phyloP scores from a whole-genome alignment of 1,140 invertebrate genomes.

The Drosophila sechellia region DNA sequence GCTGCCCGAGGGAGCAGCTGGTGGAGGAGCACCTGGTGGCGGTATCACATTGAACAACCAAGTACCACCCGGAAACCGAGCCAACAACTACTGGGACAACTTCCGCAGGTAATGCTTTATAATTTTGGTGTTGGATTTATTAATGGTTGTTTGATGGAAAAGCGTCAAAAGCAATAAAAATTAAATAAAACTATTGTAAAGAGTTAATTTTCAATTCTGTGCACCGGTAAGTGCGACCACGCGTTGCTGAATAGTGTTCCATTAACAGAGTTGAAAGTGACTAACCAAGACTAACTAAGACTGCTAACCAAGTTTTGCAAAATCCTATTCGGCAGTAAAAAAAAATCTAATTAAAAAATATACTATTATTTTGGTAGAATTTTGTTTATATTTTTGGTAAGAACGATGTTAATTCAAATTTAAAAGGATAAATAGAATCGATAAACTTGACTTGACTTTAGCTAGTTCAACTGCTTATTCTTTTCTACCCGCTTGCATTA shows the following conservation, averaged over 20 bases:
- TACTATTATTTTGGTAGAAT: too few relatives aligned
- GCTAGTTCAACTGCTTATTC: neutral
- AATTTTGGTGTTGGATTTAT: conserved; percentile 32
- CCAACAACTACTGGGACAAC: conserved; percentile 97
- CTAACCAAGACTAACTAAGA: conserved; percentile 32
- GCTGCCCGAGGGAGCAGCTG: conserved; percentile 43
- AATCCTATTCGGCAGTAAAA: too few relatives aligned
- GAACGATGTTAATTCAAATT: too few relatives aligned
- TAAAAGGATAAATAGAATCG: too few relatives aligned
- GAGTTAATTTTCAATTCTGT: conserved; percentile 52
- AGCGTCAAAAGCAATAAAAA: conserved; percentile 37
- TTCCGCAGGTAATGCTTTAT: conserved; percentile 90
- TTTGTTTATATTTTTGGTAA: too few relatives aligned
- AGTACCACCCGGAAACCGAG: conserved; percentile 93
- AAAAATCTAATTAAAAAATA: too few relatives aligned
- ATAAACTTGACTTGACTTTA: too few relatives aligned
- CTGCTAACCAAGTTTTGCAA: conserved; percentile 3
- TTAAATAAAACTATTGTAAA: conserved; percentile 30
- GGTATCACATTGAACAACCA: conserved; percentile 91
- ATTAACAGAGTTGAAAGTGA: conserved; percentile 58
- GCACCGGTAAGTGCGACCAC: conserved; percentile 42
- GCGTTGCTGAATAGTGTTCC: conserved; percentile 11
- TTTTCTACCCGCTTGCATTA: conserved; percentile 62
- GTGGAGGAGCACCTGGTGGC: conserved; percentile 47
- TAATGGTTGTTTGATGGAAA: conserved; percentile 16